Evolutionary conservation across 2,888 invertebrate genomes (phyloP), one percentile per base, ranked within the genome.

Genomic region (Drosophila acutilabella): DNA sequence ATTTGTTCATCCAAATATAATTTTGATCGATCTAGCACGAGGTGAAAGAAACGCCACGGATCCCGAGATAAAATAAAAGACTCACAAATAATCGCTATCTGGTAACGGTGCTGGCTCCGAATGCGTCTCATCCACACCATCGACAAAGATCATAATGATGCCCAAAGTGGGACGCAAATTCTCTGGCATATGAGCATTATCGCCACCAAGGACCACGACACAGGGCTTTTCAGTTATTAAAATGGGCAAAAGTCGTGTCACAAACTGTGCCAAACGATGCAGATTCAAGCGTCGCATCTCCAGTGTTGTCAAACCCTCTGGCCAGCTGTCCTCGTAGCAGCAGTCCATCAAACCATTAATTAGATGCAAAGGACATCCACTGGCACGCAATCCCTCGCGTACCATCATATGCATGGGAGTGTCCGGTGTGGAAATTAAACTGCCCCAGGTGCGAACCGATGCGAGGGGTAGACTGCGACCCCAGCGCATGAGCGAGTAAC

Each of bases 371-470:
- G 87, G 83, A 36, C 83, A 83, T 7, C 72, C 68, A 20, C 68
- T 58, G 30, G 57, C 57, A 0, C 73, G 68, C 20, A 83, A 52
- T 0, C 66, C 65, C 16, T 78, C 71, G 0, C 81, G 59, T n/a
- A 83, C 66, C 56, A 67, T 59, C 33, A 69, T 18, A 6, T 75
- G 71, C 81, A 87, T 75, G 11, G 68, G 30, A 0, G 36, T 16
- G 45, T 83, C 84, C n/a, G 83, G 83, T 1, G 87, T 84, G 6
- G 83, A 81, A 56, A 83, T 72, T 2, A 87, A 64, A 13, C 76
- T 81, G 51, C 87, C 87, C 83, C 83, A 83, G 2, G 40, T 72
- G n/a, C 65, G 78, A 0, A 83, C 73, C 7, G 44, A 36, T 30
- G 67, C 75, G 18, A 71, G n/a, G 0, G 75, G 70, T 18, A 81